These are phyloP conservation scores for Sebastes elongatus DNA, from an alignment of 2,797 vertebrate genomes.

Conservation along the genomic window DNA sequence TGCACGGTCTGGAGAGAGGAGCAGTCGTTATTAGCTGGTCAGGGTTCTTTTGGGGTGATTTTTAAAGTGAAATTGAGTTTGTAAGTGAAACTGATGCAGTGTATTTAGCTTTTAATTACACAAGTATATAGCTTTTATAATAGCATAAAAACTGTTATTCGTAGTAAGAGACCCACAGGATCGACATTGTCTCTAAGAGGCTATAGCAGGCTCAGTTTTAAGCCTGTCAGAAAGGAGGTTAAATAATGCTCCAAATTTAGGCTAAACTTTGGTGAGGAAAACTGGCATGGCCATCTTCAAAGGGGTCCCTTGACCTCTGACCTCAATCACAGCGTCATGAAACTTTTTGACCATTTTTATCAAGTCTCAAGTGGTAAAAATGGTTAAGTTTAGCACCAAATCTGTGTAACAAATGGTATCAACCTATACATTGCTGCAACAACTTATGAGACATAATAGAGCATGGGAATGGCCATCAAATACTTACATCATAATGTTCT, in stretches of 20 bases:
- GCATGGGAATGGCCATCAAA: no score
- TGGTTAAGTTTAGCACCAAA: fast-evolving
- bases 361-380: neutral
- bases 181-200: neutral
- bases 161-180: neutral
- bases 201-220: neutral
- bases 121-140: neutral
- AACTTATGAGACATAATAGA: no score
- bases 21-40: conserved; percentile 34
- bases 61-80: conserved; percentile 30
- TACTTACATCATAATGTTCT: no score
- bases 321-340: neutral
- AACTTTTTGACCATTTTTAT: neutral
- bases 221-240: no score
- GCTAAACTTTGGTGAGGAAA: no score
- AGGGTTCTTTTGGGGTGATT: conserved; percentile 14
- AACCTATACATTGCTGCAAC: no score
- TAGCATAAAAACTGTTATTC: neutral
- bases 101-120: conserved; percentile 1
- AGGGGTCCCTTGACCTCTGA: neutral
- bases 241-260: no score
- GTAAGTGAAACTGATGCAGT: conserved; percentile 7
- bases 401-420: no score
- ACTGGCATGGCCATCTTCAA: no score
- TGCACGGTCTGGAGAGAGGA: conserved; percentile 21